Conservation (phyloP, 2,797 vertebrate genomes). For the Propithecus deckenii region DNA sequence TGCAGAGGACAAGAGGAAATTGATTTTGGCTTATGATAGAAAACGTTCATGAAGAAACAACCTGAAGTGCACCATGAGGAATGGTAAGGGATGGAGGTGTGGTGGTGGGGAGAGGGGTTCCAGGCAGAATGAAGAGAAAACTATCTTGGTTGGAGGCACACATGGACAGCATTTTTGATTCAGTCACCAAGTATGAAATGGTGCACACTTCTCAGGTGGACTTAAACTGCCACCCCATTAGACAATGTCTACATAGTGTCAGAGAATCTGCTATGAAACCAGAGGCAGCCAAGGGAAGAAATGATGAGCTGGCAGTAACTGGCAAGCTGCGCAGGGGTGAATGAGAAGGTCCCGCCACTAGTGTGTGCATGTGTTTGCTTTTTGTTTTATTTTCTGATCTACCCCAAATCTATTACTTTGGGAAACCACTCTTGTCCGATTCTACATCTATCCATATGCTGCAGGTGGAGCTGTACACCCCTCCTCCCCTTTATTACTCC, state of each 20-base stretch:
- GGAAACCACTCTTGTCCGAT: neutral
- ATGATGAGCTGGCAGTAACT: neutral
- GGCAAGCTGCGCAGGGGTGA: neutral
- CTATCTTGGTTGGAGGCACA: neutral
- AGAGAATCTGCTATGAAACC: neutral
- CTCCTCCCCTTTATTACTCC: neutral
- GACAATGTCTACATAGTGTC: neutral
- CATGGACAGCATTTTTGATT: neutral
- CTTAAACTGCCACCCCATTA: neutral
- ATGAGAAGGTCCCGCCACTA: neutral
- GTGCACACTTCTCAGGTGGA: neutral
- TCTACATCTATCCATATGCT: neutral
- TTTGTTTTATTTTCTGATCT: neutral
- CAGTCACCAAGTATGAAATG: neutral
- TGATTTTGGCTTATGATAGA: neutral
- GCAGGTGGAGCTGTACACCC: neutral
- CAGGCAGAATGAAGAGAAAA: neutral
- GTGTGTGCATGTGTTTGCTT: neutral
- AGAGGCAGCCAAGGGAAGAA: neutral
- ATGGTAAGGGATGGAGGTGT: neutral
- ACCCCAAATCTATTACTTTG: neutral
- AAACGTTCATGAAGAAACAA: neutral
- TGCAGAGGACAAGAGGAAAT: neutral
- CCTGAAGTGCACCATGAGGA: neutral
- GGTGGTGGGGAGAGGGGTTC: too few species aligned